Evolutionary conservation across 2,888 invertebrate species (phyloP), one percentile per base, ranked within the genome.

Genomic region (Eledona agricola): DNA sequence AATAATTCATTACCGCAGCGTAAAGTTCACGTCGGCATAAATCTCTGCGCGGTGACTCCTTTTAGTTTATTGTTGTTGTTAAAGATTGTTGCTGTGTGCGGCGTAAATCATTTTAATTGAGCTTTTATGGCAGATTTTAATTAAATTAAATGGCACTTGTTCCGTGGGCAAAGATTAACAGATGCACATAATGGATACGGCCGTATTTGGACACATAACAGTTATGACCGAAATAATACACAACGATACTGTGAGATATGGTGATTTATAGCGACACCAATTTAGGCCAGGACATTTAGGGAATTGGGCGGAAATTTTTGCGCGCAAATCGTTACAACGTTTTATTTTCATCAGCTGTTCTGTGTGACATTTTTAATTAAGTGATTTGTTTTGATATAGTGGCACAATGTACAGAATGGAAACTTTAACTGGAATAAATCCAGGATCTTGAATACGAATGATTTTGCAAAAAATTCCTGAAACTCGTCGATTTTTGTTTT

Each of bases 1-100:
- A 19, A 19, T 19, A 19, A 19, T 19, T 19, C 20, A 19, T 19
- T n/a, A n/a, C n/a, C n/a, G n/a, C n/a, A n/a, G 20, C 4, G 20
- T n/a, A 19, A 19, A 19, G n/a, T 4, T 19, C 20, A 19, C 4
- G n/a, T 5, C 4, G n/a, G n/a, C n/a, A n/a, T n/a, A n/a, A n/a
- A n/a, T n/a, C n/a, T n/a, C n/a, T n/a, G n/a, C n/a, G n/a, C n/a
- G n/a, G 20, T 19, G 4, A n/a, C 20, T n/a, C 4, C 20, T 19
- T 5, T 4, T 4, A 19, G 4, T 19, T 19, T 19, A 19, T 19
- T 19, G n/a, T 4, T 5, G n/a, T 19, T n/a, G 20, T 19, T 5
- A 19, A 19, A 19, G 20, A 19, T 19, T 19, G n/a, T n/a, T n/a
- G n/a, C n/a, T n/a, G n/a, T 19, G n/a, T 5, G n/a, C 20, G 20